A percentile compares a stretch with the other conserved stretches of the same genome.
These are phyloP conservation scores for Euphonia xanthogaster DNA, from an alignment of 2,797 vertebrate genomes.

Conservation along the genomic window DNA sequence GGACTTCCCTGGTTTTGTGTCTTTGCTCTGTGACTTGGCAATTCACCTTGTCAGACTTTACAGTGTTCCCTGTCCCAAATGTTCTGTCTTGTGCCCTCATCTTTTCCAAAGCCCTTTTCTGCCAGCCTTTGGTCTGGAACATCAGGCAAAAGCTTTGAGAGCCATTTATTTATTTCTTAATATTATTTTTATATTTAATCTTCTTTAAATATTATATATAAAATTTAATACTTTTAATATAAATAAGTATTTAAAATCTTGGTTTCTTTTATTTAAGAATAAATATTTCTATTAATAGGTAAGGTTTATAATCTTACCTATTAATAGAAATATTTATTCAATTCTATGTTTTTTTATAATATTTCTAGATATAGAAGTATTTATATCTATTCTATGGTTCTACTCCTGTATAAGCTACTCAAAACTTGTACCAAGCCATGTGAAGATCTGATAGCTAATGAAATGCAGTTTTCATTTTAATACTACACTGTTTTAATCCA, in stretches of 20 bases:
- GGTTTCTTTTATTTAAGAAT: too few relatives aligned
- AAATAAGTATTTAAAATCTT: too few relatives aligned
- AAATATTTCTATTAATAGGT: too few relatives aligned
- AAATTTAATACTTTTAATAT: too few relatives aligned
- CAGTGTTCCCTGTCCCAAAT: accelerated
- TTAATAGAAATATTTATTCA: too few relatives aligned
- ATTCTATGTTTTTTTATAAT: too few relatives aligned
- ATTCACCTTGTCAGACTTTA: background rate
- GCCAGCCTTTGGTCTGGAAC: background rate
- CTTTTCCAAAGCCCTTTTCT: background rate
- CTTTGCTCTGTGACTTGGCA: background rate
- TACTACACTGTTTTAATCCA: background rate
- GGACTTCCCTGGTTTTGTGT: background rate
- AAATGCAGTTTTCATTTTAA: background rate
- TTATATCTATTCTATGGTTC: background rate
- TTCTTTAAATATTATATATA: too few relatives aligned
- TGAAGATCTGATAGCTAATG: background rate
- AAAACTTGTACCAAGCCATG: background rate
- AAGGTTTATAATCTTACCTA: background rate
- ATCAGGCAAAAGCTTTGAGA: background rate
- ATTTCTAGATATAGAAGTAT: too few relatives aligned
- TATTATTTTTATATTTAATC: too few relatives aligned
- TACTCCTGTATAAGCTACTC: background rate
- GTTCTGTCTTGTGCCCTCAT: background rate
- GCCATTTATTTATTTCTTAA: background rate